phyloP scores from a whole-genome alignment of 2,888 invertebrate species.

The Machimus atricapillus region DNA sequence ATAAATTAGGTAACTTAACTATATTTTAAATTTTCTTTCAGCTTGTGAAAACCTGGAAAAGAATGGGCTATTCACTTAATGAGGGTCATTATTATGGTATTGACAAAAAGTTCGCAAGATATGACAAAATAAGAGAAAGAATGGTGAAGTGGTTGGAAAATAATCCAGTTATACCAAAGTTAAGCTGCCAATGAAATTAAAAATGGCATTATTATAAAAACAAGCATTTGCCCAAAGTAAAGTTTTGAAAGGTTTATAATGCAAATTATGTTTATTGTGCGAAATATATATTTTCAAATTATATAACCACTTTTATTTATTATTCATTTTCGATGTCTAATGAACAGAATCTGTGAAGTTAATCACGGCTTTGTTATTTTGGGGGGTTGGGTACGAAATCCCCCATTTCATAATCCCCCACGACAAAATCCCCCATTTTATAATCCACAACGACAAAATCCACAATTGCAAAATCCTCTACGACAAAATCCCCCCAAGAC shows the following conservation, averaged over 20 bases:
- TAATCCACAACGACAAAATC: too few species aligned
- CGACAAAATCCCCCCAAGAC: too few species aligned
- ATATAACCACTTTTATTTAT: not conserved
- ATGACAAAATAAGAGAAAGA: conserved; percentile 95
- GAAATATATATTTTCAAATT: not conserved
- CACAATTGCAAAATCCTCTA: too few species aligned
- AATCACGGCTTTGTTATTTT: too few species aligned
- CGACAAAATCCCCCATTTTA: too few species aligned
- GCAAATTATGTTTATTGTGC: not conserved
- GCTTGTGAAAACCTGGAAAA: conserved; percentile 60
- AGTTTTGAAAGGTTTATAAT: conserved; percentile 53
- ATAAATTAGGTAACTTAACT: too few species aligned
- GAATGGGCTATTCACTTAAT: conserved; percentile 68
- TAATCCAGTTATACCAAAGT: not conserved
- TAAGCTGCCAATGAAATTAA: not conserved
- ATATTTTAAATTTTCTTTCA: conserved; percentile 49
- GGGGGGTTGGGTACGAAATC: too few species aligned
- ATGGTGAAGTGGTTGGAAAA: not conserved
- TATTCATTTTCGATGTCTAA: too few species aligned
- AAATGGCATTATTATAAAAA: not conserved
- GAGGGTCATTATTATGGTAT: conserved; percentile 88
- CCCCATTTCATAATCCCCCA: too few species aligned
- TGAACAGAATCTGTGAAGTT: too few species aligned
- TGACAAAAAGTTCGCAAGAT: conserved; percentile 80
- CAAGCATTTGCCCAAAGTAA: conserved; percentile 65